phyloP scores from a whole-genome alignment of 2,888 invertebrate genomes.

The Opisthograptis luteolata region DNA sequence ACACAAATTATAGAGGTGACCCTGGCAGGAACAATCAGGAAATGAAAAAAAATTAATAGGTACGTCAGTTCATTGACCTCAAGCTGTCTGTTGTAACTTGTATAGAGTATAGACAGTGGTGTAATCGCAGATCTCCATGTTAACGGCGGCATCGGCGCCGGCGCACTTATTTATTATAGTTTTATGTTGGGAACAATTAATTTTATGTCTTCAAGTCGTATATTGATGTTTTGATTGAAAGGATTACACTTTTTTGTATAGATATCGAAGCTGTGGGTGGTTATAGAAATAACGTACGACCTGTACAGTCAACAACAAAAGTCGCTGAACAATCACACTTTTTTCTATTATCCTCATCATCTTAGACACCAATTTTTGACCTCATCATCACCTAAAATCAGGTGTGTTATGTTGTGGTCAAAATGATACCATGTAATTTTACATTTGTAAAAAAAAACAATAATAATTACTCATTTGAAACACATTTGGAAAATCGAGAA shows the following conservation, averaged over 20 bases:
- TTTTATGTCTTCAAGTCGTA: constrained; percentile 24
- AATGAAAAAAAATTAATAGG: constrained; percentile 23
- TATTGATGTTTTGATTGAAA: constrained; percentile 26
- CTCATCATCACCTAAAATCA: too few species aligned
- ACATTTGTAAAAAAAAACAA: too few species aligned
- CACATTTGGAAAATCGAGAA: too few species aligned
- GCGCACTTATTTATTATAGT: constrained; percentile 25
- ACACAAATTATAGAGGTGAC: constrained; percentile 9
- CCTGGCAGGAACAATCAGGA: constrained; percentile 10
- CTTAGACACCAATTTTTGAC: too few species aligned
- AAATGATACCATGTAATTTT: too few species aligned
- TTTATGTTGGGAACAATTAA: constrained; percentile 28
- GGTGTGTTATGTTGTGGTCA: too few species aligned
- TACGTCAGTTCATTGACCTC: constrained; percentile 20
- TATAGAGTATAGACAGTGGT: constrained; percentile 13
- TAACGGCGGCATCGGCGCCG: constrained; percentile 23
- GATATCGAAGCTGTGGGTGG: constrained; percentile 16
- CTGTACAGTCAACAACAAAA: too few species aligned
- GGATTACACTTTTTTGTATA: constrained; percentile 11
- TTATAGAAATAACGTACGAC: not conserved
- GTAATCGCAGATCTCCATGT: constrained; percentile 20
- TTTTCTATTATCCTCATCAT: too few species aligned
- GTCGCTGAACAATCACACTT: too few species aligned
- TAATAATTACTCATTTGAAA: too few species aligned
- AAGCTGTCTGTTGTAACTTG: not conserved